Base-by-base conservation (phyloP, 1,140 invertebrate genomes). In the Papilio glaucus region DNA sequence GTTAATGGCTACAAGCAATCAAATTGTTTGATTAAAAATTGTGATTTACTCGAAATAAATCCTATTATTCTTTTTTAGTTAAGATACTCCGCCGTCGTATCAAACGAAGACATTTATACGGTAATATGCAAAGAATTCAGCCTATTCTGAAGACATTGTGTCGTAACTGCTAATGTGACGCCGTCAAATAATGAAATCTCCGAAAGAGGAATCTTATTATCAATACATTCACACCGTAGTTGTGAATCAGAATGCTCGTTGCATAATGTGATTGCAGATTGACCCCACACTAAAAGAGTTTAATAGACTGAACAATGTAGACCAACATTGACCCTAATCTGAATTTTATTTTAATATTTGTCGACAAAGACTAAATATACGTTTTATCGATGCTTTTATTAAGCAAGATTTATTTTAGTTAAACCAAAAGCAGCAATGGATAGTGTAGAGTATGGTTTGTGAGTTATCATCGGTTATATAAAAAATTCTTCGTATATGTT, bases 271-370 rank as follows among this genome's bases (percentile, higher is more conserved):
- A 90, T 90, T 85, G 88, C 82, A 85, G 73, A 67, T 81, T 86
- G 89, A 90, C 78, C 85, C 81, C 79, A 76, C 84, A 85, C 79
- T 87, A 84, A 91, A 91, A 93, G 79, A 90, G 85, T 91, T 87
- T 89, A 89, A 91, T 90, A 88, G 84, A 88, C 85, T 84, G 85
- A 86, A 91, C 89, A 93, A 90, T 91, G 81, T 78, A 75, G 70
- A 78, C 79, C 78, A 80, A 83, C 81, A 85, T 80, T 83, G 84
- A 84, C 76, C 75, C 76, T 72, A 72, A 70, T 53, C 12, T 26
- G 74, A 71, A 39, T 62, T 45, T 18, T 62, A 33, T 49, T 74
- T 61, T 12, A 7, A 38, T 10, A 13, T 69, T 26, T 69, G 41
- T 45, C 71, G 53, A 62, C 18, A 71, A 39, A 63, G 74, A 53